Percentiles rank a stretch among this genome's conserved stretches.
Conservation (phyloP, 1,140 invertebrate species). For the Philopotamus ludificatus region DNA sequence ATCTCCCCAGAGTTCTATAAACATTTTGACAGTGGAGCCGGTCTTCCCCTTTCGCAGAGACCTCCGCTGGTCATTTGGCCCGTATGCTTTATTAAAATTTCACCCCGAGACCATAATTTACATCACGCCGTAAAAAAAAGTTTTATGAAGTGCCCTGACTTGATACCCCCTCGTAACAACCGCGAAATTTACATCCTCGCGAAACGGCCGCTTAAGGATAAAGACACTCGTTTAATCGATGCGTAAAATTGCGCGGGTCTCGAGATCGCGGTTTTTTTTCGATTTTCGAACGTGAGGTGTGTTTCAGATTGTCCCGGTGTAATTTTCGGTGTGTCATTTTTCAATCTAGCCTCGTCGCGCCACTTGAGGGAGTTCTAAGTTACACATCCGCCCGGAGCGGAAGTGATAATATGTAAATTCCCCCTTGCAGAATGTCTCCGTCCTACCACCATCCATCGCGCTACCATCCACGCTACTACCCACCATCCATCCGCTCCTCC, state of each 20-base stretch:
- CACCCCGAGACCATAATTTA: conserved; percentile 31
- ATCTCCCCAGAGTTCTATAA: conserved; percentile 42
- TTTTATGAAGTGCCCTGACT: conserved; percentile 34
- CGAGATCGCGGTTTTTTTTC: background rate
- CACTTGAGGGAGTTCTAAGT: conserved; percentile 5
- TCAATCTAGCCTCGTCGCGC: conserved; percentile 17
- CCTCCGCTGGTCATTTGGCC: conserved; percentile 34
- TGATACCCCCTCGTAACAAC: conserved; percentile 13
- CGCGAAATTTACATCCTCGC: no score
- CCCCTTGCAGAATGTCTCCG: conserved; percentile 13
- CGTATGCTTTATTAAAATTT: conserved; percentile 40
- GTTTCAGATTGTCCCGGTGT: background rate
- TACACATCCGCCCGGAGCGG: conserved; percentile 3
- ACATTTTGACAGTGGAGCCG: conserved; percentile 40
- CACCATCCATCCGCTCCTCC: background rate
- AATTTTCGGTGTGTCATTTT: conserved; percentile 16
- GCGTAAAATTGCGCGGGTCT: background rate
- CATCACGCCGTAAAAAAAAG: conserved; percentile 33
- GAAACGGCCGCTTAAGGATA: no score
- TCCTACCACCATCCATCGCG: no score
- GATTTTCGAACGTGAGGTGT: background rate
- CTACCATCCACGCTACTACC: no score
- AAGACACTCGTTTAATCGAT: no score
- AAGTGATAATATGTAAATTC: conserved; percentile 31
- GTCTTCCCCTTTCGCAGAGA: conserved; percentile 15